These are phyloP conservation scores for Lampris incognitus DNA, from an alignment of 2,113 vertebrate species.

Conservation along the genomic window DNA sequence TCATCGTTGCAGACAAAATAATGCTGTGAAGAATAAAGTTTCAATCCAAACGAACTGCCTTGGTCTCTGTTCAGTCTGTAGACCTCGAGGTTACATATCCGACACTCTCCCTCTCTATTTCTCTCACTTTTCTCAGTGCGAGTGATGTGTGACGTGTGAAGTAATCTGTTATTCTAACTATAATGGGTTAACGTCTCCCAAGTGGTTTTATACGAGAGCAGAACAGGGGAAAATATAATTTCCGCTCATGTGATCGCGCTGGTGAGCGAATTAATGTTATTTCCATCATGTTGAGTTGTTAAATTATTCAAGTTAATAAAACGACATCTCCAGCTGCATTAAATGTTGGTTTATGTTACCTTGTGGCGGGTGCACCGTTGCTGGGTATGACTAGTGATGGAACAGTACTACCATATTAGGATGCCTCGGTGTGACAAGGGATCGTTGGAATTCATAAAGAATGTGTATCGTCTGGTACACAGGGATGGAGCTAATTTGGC, in stretches of 20 bases:
- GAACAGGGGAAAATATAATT: too few species aligned
- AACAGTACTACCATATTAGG: too few species aligned
- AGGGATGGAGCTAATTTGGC: too few species aligned
- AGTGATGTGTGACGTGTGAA: background rate
- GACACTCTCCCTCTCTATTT: background rate
- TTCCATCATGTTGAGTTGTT: background rate
- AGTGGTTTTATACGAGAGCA: too few species aligned
- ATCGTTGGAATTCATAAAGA: too few species aligned
- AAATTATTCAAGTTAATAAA: background rate
- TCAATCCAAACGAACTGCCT: conserved; percentile 33
- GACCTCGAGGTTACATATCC: too few species aligned
- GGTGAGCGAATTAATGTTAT: background rate
- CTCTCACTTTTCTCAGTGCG: background rate
- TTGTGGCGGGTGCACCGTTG: conserved; percentile 29
- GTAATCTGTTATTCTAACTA: background rate
- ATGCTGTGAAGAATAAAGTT: conserved; percentile 80
- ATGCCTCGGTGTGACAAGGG: too few species aligned
- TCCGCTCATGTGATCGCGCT: conserved; percentile 17
- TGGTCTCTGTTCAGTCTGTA: background rate
- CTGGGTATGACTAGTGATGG: background rate
- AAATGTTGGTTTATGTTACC: background rate
- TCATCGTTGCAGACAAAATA: conserved; percentile 64
- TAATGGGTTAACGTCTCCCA: too few species aligned
- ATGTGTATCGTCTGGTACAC: too few species aligned
- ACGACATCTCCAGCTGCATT: background rate